Evolutionary conservation across 2,797 vertebrate species (phyloP), one percentile per base, ranked within the genome.

Genomic region (Arnoldichthys spilopterus): DNA sequence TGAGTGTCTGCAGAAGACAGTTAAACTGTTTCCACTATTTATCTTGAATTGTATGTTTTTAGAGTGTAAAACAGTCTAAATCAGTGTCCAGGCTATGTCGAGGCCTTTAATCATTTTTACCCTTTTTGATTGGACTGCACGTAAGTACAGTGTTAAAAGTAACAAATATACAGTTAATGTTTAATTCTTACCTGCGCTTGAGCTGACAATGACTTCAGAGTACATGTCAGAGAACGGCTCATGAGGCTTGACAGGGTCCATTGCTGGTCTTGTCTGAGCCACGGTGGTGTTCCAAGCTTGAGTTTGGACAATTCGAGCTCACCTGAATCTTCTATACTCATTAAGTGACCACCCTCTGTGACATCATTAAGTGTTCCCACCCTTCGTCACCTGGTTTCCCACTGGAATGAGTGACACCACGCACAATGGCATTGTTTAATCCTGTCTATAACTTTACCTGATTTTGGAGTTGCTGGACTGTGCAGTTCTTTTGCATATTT

Each of bases 161-260:
- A 22, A 15, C 22, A 53, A 26, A 72, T 18, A 43, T 9, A n/a
- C 40, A 26, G 6, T 22, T n/a, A 62, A 80, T 53, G 47, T 34
- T 28, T 45, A 1, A 45, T 68, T 83, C 91, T 91, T 86, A 94
- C 93, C 93, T 90, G 90, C 91, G 0, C 88, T 94, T 83, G 94
- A 93, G 90, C 90, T 94, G 81, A 94, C 92, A 0, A 91, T 90
- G 0, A 87, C 88, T 86, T 94, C 92, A 2, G 93, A 88, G 82
- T 89, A 94, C 32, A 91, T 66, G 7, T 93, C 89, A 6, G 85
- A 74, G 83, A 87, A 91, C 74, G 88, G 89, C 79, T 85, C 87
- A 64, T 83, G 86, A 85, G 79, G 87, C 84, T 88, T 90, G 20
- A 5, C 80, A 1, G 67, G n/a, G 13, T 89, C 89, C 72, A 78